Evolutionary conservation across 2,113 vertebrate species (phyloP).

Genomic region (Melanostigma gelatinosum): DNA sequence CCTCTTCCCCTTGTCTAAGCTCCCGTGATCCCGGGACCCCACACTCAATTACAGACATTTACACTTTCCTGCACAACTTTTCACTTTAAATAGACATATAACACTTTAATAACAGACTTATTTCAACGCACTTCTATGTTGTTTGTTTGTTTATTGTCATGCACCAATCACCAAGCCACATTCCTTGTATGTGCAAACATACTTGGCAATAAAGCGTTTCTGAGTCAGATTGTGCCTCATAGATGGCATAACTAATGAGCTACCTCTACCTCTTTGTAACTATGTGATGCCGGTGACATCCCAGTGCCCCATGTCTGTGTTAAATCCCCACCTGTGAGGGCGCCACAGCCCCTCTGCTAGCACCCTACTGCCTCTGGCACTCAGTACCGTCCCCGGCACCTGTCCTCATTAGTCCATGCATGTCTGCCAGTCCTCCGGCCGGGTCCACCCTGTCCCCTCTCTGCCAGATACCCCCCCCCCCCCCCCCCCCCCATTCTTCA

Average conservation of each 20-base stretch:
- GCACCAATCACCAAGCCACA: not conserved
- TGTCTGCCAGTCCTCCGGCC: constrained; percentile 8
- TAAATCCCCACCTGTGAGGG: constrained; percentile 11
- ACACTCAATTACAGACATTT: too few species aligned
- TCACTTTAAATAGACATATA: too few species aligned
- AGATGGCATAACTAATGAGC: too few species aligned
- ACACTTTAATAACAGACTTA: not conserved
- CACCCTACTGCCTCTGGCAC: constrained; percentile 13
- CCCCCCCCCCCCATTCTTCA: not conserved
- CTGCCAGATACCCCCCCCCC: not conserved
- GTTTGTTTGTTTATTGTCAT: not conserved
- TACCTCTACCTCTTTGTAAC: not conserved
- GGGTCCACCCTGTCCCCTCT: not conserved
- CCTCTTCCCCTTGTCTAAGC: not conserved
- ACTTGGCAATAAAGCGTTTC: too few species aligned
- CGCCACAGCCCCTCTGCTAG: not conserved
- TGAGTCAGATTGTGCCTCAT: not conserved
- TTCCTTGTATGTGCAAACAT: too few species aligned
- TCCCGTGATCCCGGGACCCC: too few species aligned
- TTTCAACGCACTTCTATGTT: not conserved
- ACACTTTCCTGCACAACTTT: too few species aligned
- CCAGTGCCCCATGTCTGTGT: constrained; percentile 9
- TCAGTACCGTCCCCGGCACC: constrained; percentile 20
- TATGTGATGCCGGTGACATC: not conserved
- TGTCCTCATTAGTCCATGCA: constrained; percentile 53